Percentiles rank a stretch among this genome's conserved stretches.
Evolutionary conservation across 2,888 invertebrate species (phyloP).

Genomic region (Lamproptera curius): DNA sequence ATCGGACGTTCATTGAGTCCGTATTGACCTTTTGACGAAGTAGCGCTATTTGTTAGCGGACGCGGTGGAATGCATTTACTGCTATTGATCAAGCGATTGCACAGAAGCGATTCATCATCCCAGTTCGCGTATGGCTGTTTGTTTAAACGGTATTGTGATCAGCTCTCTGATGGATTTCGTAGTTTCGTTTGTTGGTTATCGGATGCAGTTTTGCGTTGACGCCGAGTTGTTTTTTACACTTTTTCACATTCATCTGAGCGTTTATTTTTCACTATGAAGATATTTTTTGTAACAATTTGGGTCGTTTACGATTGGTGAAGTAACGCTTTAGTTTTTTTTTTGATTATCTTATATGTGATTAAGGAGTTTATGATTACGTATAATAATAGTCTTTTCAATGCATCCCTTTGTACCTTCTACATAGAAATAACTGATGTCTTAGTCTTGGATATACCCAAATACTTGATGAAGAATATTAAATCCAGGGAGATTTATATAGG

Average conservation of each 20-base stretch:
- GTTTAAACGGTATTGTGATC: conserved; percentile 7
- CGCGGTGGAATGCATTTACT: conserved; percentile 34
- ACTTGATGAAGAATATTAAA: too few species aligned
- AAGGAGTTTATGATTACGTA: too few species aligned
- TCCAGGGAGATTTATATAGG: too few species aligned
- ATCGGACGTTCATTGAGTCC: conserved; percentile 46
- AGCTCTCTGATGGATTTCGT: conserved; percentile 19
- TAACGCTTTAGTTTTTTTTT: too few species aligned
- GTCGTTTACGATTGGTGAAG: too few species aligned
- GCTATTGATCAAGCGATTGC: conserved; percentile 17
- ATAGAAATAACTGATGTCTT: too few species aligned
- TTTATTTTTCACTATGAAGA: too few species aligned
- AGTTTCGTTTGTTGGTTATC: not conserved
- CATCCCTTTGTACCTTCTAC: too few species aligned
- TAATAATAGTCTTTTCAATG: too few species aligned
- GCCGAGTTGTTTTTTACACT: not conserved
- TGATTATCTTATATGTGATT: too few species aligned
- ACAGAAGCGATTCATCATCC: conserved; percentile 17
- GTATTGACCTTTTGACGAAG: conserved; percentile 58
- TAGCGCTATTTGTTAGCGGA: conserved; percentile 50
- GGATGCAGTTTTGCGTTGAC: not conserved
- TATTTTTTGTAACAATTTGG: too few species aligned
- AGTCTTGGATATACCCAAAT: too few species aligned
- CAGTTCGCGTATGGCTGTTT: conserved; percentile 12
- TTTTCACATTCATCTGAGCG: not conserved